Evolutionary conservation across 2,888 invertebrate species (phyloP), one percentile per base, ranked within the genome.

Genomic region (Apamea crenata): DNA sequence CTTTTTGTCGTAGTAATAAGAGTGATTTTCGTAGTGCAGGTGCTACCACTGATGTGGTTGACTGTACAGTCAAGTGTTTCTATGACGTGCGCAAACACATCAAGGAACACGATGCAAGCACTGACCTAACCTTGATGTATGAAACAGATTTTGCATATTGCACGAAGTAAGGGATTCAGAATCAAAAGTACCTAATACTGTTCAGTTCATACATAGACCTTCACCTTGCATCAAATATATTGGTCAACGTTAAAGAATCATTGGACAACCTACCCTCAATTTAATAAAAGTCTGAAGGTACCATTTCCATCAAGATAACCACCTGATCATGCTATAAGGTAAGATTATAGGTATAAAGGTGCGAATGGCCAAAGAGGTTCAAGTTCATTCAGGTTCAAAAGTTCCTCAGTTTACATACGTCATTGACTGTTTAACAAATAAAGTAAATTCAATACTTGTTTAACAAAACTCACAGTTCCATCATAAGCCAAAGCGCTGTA

Each of bases 331-430:
- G n/a, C 25, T 25, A 32, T 29, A 65, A 40, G 32, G 21, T 16
- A n/a, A 53, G 16, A 36, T 16, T 25, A 5, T 44, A 44, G 16
- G 44, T 21, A 40, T n/a, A 29, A 10, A 40, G 14, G 5, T 47
- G 44, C 29, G 18, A 40, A 36, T 50, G 5, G 29, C n/a, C n/a
- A 40, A n/a, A n/a, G n/a, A 59, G 2, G 61, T 70, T 85, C 69
- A 82, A 84, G 82, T 84, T 80, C 69, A 80, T 80, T 84, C 65
- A 66, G 25, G 73, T 84, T 84, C 84, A 81, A 59, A 73, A 59
- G 69, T 69, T 61, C 59, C 36, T 3, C 25, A 80, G 69, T 80
- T 70, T 65, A 65, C 61, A 44, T 59, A 82, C 82, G 81, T 85
- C 81, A 70, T 61, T 66, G 16, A 10, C 21, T 70, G 40, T 69